Conservation (phyloP, 2,888 invertebrate species). For the Gibbula magus region DNA sequence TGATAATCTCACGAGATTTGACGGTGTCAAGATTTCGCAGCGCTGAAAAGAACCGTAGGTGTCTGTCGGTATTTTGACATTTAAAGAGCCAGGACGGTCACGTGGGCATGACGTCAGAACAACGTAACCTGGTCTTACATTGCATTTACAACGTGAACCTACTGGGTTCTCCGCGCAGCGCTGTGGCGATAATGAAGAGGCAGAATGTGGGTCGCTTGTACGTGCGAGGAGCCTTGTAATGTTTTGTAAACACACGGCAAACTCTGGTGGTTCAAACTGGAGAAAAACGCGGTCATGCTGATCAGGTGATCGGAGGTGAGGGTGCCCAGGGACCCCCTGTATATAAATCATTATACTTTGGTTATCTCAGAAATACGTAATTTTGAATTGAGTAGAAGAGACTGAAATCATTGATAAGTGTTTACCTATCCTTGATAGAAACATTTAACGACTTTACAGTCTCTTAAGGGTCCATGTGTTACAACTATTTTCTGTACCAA, state of each 20-base stretch:
- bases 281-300: not conserved
- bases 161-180: too few species aligned
- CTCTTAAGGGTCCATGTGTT: too few species aligned
- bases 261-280: not conserved
- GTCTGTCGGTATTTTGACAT: not conserved
- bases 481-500: too few species aligned
- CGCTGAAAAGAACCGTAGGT: not conserved
- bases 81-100: not conserved
- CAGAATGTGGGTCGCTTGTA: not conserved
- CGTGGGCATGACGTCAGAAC: not conserved
- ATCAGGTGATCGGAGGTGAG: not conserved
- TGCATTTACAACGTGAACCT: too few species aligned
- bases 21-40: not conserved
- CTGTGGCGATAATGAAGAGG: not conserved
- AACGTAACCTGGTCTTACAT: not conserved
- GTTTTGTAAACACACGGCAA: constrained; percentile 8
- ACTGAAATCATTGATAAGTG: too few species aligned
- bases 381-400: too few species aligned
- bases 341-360: too few species aligned
- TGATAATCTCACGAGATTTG: not conserved
- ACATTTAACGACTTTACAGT: too few species aligned
- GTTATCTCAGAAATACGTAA: too few species aligned
- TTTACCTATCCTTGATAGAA: too few species aligned
- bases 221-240: not conserved
- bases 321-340: not conserved